These are phyloP conservation scores for Eupithecia centaureata DNA, from an alignment of 2,888 invertebrate species.

Conservation along the genomic window DNA sequence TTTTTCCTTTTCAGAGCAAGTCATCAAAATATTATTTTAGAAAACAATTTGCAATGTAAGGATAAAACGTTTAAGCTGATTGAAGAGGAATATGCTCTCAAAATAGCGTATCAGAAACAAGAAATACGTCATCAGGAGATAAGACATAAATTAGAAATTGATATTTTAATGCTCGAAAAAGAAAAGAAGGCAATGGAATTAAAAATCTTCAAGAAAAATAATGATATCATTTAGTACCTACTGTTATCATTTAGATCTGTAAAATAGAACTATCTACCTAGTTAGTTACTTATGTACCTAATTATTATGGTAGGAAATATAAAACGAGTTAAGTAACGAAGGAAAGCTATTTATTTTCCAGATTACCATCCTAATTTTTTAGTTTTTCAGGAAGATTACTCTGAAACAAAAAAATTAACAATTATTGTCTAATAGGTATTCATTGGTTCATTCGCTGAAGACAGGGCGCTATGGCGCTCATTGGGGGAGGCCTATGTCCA, in stretches of 20 bases:
- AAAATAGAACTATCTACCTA: too few relatives aligned
- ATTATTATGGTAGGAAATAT: too few relatives aligned
- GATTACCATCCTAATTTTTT: slow-evolving; percentile 21
- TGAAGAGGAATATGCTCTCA: not conserved
- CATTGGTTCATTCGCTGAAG: too few relatives aligned
- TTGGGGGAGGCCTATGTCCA: too few relatives aligned
- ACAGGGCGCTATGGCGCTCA: too few relatives aligned
- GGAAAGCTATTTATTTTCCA: not conserved
- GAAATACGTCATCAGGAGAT: not conserved
- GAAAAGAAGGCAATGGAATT: not conserved
- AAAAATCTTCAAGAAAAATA: not conserved
- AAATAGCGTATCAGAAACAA: not conserved
- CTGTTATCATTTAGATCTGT: too few relatives aligned
- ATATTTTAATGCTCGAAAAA: not conserved
- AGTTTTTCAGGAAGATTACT: slow-evolving; percentile 69
- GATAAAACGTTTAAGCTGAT: not conserved
- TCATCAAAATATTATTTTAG: not conserved
- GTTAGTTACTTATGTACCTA: too few relatives aligned
- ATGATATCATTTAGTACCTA: too few relatives aligned
- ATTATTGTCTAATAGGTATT: too few relatives aligned
- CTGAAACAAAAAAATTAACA: slow-evolving; percentile 64
- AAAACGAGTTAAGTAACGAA: not conserved
- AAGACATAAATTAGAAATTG: slow-evolving; percentile 3
- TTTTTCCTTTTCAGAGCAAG: too few relatives aligned
- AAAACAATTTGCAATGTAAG: slow-evolving; percentile 1